A percentile compares a stretch with the other conserved stretches of the same genome.
Conservation (phyloP, 2,113 vertebrate species). For the Microtus ochrogaster region DNA sequence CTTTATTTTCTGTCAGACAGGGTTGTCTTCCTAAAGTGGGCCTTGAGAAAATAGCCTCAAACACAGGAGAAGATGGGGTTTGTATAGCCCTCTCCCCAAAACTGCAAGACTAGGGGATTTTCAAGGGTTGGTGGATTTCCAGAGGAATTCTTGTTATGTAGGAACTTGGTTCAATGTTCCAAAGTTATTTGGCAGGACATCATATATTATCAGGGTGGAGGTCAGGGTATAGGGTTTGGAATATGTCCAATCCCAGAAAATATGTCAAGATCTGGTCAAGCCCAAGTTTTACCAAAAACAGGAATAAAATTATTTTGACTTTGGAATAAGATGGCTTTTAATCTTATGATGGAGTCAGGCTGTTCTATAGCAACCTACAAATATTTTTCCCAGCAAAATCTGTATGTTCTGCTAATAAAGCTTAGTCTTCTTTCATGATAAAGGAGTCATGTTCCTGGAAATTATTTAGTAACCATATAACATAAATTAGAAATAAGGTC, state of each 20-base stretch:
- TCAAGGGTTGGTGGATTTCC: not conserved
- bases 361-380: not conserved
- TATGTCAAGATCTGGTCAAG: not conserved
- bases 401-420: constrained; percentile 25
- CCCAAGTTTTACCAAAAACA: not conserved
- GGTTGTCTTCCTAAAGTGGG: not conserved
- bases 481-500: not conserved
- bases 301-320: not conserved
- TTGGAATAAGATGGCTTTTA: not conserved
- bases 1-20: not conserved
- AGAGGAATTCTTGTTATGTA: not conserved
- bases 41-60: not conserved
- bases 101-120: not conserved
- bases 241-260: not conserved
- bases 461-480: constrained; percentile 17
- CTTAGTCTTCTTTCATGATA: constrained; percentile 40
- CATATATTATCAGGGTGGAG: not conserved
- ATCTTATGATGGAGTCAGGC: not conserved
- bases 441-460: not conserved
- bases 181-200: not conserved
- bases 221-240: not conserved
- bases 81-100: not conserved
- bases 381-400: constrained; percentile 9
- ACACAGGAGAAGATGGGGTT: not conserved
- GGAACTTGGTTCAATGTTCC: not conserved